A percentile compares a stretch with the other conserved stretches of the same genome.
phyloP scores from a whole-genome alignment of 2,797 vertebrate species.

The Podarcis siculus region DNA sequence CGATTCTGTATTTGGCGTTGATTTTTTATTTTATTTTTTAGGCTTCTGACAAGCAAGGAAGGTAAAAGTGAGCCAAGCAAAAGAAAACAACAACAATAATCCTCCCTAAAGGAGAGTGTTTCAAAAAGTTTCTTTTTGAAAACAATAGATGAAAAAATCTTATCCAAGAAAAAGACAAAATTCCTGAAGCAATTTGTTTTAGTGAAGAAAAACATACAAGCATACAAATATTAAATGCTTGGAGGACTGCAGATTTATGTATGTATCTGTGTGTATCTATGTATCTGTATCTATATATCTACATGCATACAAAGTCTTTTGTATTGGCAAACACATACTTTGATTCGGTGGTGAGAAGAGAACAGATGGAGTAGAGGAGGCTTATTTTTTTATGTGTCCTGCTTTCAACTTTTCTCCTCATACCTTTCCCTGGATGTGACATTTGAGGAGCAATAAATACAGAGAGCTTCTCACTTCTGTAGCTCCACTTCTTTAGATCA shows the following conservation, averaged over 20 bases:
- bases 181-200: background rate
- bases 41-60: background rate
- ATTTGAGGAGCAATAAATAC: background rate
- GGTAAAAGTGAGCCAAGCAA: background rate
- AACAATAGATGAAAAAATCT: background rate
- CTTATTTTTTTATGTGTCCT: background rate
- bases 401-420: background rate
- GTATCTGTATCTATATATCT: too few relatives aligned
- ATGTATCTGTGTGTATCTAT: too few relatives aligned
- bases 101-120: background rate
- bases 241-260: background rate
- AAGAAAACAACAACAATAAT: background rate
- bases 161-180: background rate
- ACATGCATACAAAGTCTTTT: background rate
- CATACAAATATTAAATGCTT: background rate
- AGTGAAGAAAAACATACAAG: background rate
- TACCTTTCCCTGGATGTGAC: too few relatives aligned
- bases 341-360: background rate
- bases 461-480: too few relatives aligned
- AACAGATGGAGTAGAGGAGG: background rate
- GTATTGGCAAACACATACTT: background rate
- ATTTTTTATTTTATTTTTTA: background rate
- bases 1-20: background rate
- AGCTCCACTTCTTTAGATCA: too few relatives aligned
- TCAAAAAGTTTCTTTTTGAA: conserved; percentile 15